Evolutionary conservation across 2,888 invertebrate species (phyloP).

Genomic region (Allacma fusca): DNA sequence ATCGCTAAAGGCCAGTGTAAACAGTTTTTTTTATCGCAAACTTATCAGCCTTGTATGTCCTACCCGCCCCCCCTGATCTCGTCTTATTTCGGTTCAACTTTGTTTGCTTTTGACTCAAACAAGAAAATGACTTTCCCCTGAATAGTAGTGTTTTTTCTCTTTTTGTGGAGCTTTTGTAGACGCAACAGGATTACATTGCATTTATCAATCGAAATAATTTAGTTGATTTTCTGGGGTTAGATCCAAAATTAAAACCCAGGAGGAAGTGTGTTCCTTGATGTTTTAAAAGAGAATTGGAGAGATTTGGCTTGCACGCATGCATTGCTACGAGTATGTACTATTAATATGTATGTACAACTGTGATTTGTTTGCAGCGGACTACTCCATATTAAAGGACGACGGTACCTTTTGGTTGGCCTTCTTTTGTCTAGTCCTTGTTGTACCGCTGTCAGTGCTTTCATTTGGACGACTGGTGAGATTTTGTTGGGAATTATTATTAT

Average conservation of each 20-base stretch:
- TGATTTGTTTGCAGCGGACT: constrained; percentile 35
- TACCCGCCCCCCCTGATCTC: constrained; percentile 35
- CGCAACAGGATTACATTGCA: no score
- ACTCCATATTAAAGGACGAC: constrained; percentile 66
- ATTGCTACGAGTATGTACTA: no score
- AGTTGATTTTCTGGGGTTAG: no score
- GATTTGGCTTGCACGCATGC: no score
- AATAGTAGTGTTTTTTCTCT: constrained; percentile 18
- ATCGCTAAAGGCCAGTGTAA: constrained; percentile 51
- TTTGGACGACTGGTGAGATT: constrained; percentile 66
- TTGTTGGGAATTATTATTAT: background rate
- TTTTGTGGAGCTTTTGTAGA: background rate
- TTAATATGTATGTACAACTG: no score
- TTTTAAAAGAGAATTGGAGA: no score
- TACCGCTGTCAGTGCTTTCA: constrained; percentile 67
- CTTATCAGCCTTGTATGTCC: constrained; percentile 36
- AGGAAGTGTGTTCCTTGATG: no score
- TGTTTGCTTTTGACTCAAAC: constrained; percentile 40
- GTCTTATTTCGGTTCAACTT: constrained; percentile 6
- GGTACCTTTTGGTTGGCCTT: constrained; percentile 74
- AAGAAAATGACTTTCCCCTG: constrained; percentile 34
- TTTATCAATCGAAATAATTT: no score
- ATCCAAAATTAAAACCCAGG: no score
- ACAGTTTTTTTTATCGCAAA: constrained; percentile 47
- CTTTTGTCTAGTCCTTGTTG: constrained; percentile 67